Base-by-base conservation (phyloP, 1,140 invertebrate species). In the Antheraea pernyi region DNA sequence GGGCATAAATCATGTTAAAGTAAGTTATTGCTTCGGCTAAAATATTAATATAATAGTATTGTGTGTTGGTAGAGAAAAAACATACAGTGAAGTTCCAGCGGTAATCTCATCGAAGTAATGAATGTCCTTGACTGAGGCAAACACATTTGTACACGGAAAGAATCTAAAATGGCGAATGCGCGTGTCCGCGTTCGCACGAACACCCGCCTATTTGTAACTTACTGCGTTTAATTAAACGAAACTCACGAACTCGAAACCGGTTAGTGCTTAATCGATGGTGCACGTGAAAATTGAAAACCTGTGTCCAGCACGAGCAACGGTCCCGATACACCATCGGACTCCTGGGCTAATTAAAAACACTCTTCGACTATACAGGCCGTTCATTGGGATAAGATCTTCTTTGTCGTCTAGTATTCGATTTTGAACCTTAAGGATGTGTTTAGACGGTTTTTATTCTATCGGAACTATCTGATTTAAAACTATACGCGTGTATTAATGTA, bases 341-440 rank as follows among this genome's bases (percentile, higher is more conserved):
- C 19, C 63, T 19, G 46, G 37, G 71, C 67, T 76, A 76, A 76
- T 73, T 76, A 76, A 73, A 73, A 76, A 76, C 67, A 62, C 61
- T 72, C 22, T 61, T 53, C 37, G 58, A 67, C 46, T 46, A 7
- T 63, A 63, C 61, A 7, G 3, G 61, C 61, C 22, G 61, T 36
- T 70, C 68, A 65, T 36, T 65, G 64, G 67, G 71, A 69, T 72
- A 69, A n/a, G 7, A 66, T 72, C 62, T 65, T 60, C 37, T 13
- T 13, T 6, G 11, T 5, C 46, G 0, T 53, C 4, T 30, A 30
- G 22, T 30, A 30, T 30, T 30, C 46, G 16, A 53, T 53, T 53
- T n/a, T 53, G 16, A 53, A 53, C 46, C 13, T 53, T 53, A 53
- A 53, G 16, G 4, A 16, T 11, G 46, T 53, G 5, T 0, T 5